Percentiles rank a stretch among this genome's conserved stretches.
These are phyloP conservation scores for Linnaemya vulpina DNA, from an alignment of 2,888 invertebrate genomes.

Conservation along the genomic window DNA sequence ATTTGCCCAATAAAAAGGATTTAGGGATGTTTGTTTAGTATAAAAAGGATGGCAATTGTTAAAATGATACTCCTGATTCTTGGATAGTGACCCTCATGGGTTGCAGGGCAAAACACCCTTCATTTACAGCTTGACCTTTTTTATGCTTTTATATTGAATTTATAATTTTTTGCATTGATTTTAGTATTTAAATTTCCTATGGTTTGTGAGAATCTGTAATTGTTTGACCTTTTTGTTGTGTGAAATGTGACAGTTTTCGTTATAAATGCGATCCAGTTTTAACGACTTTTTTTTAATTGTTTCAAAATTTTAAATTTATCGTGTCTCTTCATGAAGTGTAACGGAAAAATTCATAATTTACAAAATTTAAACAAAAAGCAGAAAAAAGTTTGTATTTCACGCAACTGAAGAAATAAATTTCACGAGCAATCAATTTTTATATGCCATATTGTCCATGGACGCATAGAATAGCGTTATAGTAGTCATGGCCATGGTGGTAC, in stretches of 20 bases:
- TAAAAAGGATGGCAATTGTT: conserved; percentile 54
- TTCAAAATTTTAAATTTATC: conserved; percentile 29
- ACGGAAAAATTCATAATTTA: conserved; percentile 14
- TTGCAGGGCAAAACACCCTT: conserved; percentile 38
- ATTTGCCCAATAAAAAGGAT: conserved; percentile 60
- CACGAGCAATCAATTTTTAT: too few relatives aligned
- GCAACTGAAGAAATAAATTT: too few relatives aligned
- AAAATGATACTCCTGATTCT: conserved; percentile 20
- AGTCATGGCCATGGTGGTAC: too few relatives aligned
- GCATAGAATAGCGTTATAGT: too few relatives aligned
- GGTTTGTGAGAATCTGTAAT: conserved; percentile 52
- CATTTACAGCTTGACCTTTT: conserved; percentile 69
- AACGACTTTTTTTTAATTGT: conserved; percentile 29
- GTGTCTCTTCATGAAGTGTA: not conserved
- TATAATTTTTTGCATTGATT: conserved; percentile 48
- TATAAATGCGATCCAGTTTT: conserved; percentile 51
- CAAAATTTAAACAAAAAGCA: not conserved
- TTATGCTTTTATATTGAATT: conserved; percentile 34
- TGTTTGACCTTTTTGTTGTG: conserved; percentile 63
- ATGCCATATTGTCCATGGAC: too few relatives aligned
- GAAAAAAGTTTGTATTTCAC: not conserved
- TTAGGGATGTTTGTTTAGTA: conserved; percentile 62
- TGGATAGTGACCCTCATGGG: conserved; percentile 48
- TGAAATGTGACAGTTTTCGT: conserved; percentile 28
- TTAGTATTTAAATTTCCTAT: conserved; percentile 61